Percentiles rank a stretch among this genome's conserved stretches.
phyloP scores from a whole-genome alignment of 2,888 invertebrate species.

The Crematogaster levior region DNA sequence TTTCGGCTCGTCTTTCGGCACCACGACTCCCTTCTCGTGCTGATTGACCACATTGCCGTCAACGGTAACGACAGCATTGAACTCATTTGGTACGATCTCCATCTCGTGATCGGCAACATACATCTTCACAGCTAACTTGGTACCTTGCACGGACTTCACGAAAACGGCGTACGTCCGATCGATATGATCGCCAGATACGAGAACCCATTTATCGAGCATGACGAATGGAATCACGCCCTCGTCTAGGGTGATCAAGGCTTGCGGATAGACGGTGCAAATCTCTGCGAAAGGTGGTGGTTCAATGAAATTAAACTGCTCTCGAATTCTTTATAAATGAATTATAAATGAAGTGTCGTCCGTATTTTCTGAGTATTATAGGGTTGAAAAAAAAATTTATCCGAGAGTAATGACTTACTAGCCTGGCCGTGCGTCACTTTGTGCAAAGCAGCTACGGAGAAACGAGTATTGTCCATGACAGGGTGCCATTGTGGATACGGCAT shows the following conservation, averaged over 20 bases:
- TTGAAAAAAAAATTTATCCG: background rate
- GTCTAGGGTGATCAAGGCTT: conserved; percentile 72
- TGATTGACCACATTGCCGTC: conserved; percentile 65
- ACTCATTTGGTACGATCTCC: conserved; percentile 66
- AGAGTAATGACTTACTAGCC: conserved; percentile 49
- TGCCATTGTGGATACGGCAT: conserved; percentile 56
- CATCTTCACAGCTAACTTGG: conserved; percentile 71
- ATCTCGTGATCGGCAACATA: conserved; percentile 61
- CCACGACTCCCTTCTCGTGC: conserved; percentile 64
- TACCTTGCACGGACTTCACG: conserved; percentile 77
- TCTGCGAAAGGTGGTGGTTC: conserved; percentile 69
- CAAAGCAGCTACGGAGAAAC: conserved; percentile 34
- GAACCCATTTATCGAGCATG: conserved; percentile 80
- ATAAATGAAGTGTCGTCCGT: background rate
- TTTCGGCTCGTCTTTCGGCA: conserved; percentile 52
- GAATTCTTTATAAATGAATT: background rate
- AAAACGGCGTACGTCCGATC: conserved; percentile 80
- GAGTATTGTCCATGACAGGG: conserved; percentile 60
- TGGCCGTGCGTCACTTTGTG: background rate
- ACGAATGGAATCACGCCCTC: conserved; percentile 67
- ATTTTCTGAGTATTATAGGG: background rate
- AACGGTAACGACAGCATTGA: conserved; percentile 58
- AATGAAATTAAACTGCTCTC: background rate
- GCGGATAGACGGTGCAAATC: conserved; percentile 78
- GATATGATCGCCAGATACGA: conserved; percentile 79